Base-by-base conservation (phyloP, 2,888 invertebrate genomes). In the Peribatodes rhomboidaria region DNA sequence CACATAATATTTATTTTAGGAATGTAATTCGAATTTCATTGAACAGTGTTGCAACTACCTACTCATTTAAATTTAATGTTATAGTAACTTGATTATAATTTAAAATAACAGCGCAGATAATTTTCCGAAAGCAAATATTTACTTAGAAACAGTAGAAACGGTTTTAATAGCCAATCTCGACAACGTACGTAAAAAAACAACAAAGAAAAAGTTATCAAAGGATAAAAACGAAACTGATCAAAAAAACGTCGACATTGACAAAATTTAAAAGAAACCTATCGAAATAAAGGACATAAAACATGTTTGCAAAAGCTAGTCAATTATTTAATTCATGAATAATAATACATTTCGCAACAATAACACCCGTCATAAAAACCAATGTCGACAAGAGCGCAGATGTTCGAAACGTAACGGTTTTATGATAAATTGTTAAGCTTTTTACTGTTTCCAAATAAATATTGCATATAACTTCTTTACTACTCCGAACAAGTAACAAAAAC, bases 361-460 rank as follows among this genome's bases (percentile, higher is more conserved):
- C 56, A 56, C 9, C 37, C 13, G 52, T 22, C 59, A 55, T 61
- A 67, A 63, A 66, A 42, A 58, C 35, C 60, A 62, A 62, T 62
- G 66, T 67, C 50, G 63, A 65, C 68, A 62, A 53, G 46, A 59
- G 47, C 68, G 68, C 71, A 73, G 71, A 73, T 73, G 72, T 73
- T 71, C 67, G 59, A 66, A 69, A 67, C 49, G 54, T 61, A 67
- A 68, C 71, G 60, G 56, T 46, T 49, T 65, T 39, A 63, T 58
- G 61, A 69, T 67, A 65, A 68, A 70, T 65, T 61, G 61, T 69
- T 65, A 33, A 63, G 57, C 46, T 65, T 68, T 70, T 65, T 65
- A 69, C 27, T 33, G 44, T 31, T n/a, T 49, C 14, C 55, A 33
- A 18, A 42, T n/a, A 27, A 44, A 56, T 20, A 44, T 61, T 61